These are phyloP conservation scores for Rhopalosiphum maidis DNA, from an alignment of 1,140 invertebrate genomes.

Conservation along the genomic window DNA sequence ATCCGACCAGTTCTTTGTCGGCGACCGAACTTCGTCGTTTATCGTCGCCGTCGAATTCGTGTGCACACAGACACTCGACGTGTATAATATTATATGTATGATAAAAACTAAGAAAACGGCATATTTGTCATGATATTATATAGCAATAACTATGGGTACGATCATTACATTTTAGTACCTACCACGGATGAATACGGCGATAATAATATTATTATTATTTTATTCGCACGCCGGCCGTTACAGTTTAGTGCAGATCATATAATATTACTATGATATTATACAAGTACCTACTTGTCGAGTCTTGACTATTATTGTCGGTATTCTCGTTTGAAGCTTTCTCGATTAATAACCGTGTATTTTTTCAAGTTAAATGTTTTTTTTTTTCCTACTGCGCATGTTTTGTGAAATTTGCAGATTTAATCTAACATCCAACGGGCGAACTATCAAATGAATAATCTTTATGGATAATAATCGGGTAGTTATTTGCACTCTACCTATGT, in stretches of 20 bases:
- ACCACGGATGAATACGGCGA: background rate
- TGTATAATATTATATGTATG: background rate
- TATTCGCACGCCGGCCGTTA: background rate
- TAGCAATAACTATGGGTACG: no score
- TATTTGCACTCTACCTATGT: no score
- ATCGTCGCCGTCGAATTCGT: background rate
- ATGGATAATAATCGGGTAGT: no score
- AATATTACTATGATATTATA: no score
- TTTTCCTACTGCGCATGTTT: no score
- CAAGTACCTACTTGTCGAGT: background rate
- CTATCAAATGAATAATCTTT: no score
- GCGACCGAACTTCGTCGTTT: background rate
- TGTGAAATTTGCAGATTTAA: no score
- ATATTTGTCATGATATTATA: background rate
- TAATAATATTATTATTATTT: background rate
- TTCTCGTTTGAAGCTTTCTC: no score
- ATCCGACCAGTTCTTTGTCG: background rate
- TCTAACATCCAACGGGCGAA: no score
- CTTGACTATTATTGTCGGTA: background rate
- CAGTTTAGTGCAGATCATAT: no score
- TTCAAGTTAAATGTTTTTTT: no score
- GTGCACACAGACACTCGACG: fast-evolving
- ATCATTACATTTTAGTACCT: background rate
- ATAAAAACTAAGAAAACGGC: background rate
- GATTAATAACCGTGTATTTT: no score